Base-by-base conservation (phyloP, 2,888 invertebrate species). In the Andrena camellia region DNA sequence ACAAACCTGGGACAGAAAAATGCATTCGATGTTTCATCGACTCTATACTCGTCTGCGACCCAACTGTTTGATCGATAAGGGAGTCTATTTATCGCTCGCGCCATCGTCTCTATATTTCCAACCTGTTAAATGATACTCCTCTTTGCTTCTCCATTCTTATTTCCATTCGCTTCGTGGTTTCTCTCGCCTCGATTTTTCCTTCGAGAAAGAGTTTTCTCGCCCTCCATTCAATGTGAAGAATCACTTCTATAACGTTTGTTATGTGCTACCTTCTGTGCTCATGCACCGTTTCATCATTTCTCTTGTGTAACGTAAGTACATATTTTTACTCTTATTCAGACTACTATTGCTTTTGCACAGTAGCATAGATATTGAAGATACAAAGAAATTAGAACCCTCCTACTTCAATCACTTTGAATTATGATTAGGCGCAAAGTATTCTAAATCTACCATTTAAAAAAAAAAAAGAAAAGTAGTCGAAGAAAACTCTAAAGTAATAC, bases 51-150 rank as follows among this genome's bases (percentile, higher is more conserved):
- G 31, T 8, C 33, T 3, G 20, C 2, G n/a, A n/a, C n/a, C n/a
- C n/a, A 7, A 62, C n/a, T 62, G 62, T 33, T 31, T 31, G 62
- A 62, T 33, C 33, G n/a, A 68, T 23, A 33, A 31, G 63, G 57
- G 8, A 62, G 48, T 8, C 54, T 67, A 62, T 74, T 62, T 63
- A 35, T 23, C 59, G 48, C 52, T 5, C n/a, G 2, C 48, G 10
- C 7, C 33, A 50, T 26, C 42, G 62, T 63, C 63, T 48, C 70
- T 23, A n/a, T 67, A 7, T 8, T 52, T 71, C 33, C 1, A 63
- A 62, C 31, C 54, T 54, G 31, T 35, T 23, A 76, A 77, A 77
- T 48, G 69, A 77, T 69, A 23, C 48, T 66, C n/a, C 60, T 29
- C 67, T 54, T 50, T 50, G 17, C 29, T n/a, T 35, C 26, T 29